Conservation (phyloP, 2,113 vertebrate genomes). For the Crotalus helleri region DNA sequence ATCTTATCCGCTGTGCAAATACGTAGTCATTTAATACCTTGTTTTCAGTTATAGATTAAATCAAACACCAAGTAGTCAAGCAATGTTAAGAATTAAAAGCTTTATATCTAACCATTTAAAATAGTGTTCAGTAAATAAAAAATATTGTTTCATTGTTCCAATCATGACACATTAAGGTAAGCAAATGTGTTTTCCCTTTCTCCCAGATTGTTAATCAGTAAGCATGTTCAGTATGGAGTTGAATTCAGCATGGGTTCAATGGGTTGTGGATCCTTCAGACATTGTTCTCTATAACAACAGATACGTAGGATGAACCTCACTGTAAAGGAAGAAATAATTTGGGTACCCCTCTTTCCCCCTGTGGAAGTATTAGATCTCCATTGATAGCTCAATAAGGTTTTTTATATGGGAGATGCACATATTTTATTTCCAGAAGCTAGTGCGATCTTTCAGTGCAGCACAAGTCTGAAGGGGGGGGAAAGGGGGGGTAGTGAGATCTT, state of each 20-base stretch:
- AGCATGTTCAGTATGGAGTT: not conserved
- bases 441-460: not conserved
- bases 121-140: slow-evolving; percentile 25
- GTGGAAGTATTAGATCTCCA: not conserved
- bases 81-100: slow-evolving; percentile 10
- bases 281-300: slow-evolving; percentile 12
- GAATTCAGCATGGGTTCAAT: slow-evolving; percentile 1
- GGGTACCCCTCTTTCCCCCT: not conserved
- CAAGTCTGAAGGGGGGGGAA: not conserved
- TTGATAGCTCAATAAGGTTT: not conserved
- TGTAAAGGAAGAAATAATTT: not conserved
- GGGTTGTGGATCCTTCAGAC: slow-evolving; percentile 26
- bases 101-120: slow-evolving; percentile 44
- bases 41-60: slow-evolving; percentile 64
- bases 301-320: not conserved
- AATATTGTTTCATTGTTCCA: slow-evolving; percentile 35
- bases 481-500: not conserved
- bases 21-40: slow-evolving; percentile 63
- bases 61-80: slow-evolving; percentile 54
- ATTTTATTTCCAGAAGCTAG: not conserved
- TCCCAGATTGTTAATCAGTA: slow-evolving; percentile 17
- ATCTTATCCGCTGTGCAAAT: slow-evolving; percentile 66
- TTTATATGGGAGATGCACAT: not conserved
- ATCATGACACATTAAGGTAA: not conserved
- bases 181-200: not conserved